Conservation (phyloP, 2,888 invertebrate genomes). For the Thumatha senex region DNA sequence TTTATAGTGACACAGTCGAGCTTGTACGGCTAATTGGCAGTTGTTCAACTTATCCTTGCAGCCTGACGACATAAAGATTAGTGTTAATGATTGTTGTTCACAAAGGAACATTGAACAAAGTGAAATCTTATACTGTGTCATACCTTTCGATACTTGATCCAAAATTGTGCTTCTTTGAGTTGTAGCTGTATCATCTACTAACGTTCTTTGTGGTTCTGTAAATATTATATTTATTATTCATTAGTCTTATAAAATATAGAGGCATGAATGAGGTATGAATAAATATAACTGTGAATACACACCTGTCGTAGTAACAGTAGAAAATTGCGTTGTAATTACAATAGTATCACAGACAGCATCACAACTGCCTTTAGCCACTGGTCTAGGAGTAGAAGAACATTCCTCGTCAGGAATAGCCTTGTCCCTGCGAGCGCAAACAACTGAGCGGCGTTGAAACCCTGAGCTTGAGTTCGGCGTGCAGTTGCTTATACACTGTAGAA, state of each 20-base stretch:
- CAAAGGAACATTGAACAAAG: neutral
- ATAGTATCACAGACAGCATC: constrained; percentile 39
- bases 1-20: constrained; percentile 92
- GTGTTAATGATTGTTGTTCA: neutral
- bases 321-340: constrained; percentile 33
- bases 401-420: constrained; percentile 53
- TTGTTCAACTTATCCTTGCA: constrained; percentile 90
- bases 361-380: constrained; percentile 55
- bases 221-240: constrained; percentile 7
- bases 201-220: constrained; percentile 60
- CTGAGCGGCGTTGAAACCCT: constrained; percentile 73
- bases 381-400: constrained; percentile 56
- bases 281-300: constrained; percentile 3
- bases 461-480: constrained; percentile 51
- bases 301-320: constrained; percentile 51
- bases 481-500: constrained; percentile 61
- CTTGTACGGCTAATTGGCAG: constrained; percentile 92
- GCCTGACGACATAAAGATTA: constrained; percentile 41
- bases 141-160: constrained; percentile 48
- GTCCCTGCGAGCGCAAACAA: constrained; percentile 72
- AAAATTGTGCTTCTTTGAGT: constrained; percentile 33
- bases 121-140: neutral
- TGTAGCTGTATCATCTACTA: constrained; percentile 32
- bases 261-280: neutral
- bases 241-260: neutral